Conservation (phyloP, 2,113 vertebrate species). For the Brachionichthys hirsutus region DNA sequence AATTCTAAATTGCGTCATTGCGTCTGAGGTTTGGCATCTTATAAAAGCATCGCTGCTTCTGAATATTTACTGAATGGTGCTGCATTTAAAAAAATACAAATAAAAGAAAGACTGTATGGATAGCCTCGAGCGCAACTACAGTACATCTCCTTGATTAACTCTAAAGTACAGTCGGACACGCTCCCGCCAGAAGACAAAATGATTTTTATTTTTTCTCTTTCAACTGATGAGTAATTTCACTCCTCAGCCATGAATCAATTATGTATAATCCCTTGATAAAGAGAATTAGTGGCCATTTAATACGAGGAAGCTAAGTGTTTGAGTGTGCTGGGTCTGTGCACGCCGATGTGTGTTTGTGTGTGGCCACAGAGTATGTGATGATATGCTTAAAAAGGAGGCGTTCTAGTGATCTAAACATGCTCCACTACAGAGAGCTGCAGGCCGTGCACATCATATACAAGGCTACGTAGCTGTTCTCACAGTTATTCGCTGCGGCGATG, state of each 20-base stretch:
- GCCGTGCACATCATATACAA: not conserved
- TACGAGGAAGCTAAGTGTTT: slow-evolving; percentile 56
- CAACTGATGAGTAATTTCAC: slow-evolving; percentile 70
- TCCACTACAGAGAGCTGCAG: slow-evolving; percentile 1
- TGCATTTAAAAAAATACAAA: slow-evolving; percentile 8
- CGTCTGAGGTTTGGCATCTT: slow-evolving; percentile 8
- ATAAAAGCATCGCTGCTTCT: not conserved
- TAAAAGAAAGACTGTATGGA: slow-evolving; percentile 8
- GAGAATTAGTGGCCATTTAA: slow-evolving; percentile 70
- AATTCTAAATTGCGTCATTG: not conserved
- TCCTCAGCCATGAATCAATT: slow-evolving; percentile 79
- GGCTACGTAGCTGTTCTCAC: slow-evolving; percentile 4
- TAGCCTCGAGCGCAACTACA: slow-evolving; percentile 14
- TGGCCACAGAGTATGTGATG: slow-evolving; percentile 7
- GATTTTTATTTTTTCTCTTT: slow-evolving; percentile 45
- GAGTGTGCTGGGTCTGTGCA: slow-evolving; percentile 31
- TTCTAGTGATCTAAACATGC: slow-evolving; percentile 27
- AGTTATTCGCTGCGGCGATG: slow-evolving; percentile 8
- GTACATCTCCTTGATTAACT: slow-evolving; percentile 40
- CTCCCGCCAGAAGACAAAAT: slow-evolving; percentile 47
- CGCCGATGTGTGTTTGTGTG: slow-evolving; percentile 33
- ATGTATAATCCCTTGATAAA: slow-evolving; percentile 75
- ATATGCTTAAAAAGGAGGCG: slow-evolving; percentile 22
- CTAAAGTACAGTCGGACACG: slow-evolving; percentile 42
- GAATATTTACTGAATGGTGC: not conserved